Evolutionary conservation across 2,888 invertebrate genomes (phyloP), one percentile per base, ranked within the genome.

Genomic region (Drosophila merina): DNA sequence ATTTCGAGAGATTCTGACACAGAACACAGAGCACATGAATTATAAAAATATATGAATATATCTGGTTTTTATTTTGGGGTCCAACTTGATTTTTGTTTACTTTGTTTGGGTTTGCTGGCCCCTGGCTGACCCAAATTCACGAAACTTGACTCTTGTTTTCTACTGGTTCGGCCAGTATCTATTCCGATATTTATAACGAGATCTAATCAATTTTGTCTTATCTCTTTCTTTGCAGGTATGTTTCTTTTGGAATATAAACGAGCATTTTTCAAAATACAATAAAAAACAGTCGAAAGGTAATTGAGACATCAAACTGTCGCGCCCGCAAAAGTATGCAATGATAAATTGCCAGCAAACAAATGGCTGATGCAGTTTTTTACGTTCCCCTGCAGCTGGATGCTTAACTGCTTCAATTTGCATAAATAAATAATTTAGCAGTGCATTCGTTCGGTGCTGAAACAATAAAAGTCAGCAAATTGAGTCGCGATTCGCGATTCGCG

Each of bases 381-480:
- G 60, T 56, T 25, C 20, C 40, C 42, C 28, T 48, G 57, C 48
- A 42, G 56, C 33, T 33, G 60, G 47, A 60, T 60, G 75, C 72
- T 85, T 87, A 85, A 86, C 87, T 85, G 84, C 74, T 82, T 85
- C 77, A 76, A 87, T 85, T 85, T 86, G 88, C 88, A 85, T 85
- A 85, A 85, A 85, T 85, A 85, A 85, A 85, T 85, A 85, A 85
- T 85, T 85, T 85, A 85, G 66, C 72, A 62, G 64, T 50, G 63
- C 76, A 75, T 60, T 59, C 57, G 57, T 57, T 59, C 49, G 55
- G 55, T 28, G 56, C 72, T 72, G 73, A 56, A 72, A 78, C 79
- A 84, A 83, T 84, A 83, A 86, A 69, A 84, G 62, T 51, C 81
- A 67, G 79, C 87, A 84, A 86, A 83, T 86, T 85, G 85, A 86